Evolutionary conservation across 2,797 vertebrate species (phyloP), one percentile per base, ranked within the genome.

Genomic region (Eulemur rubriventer): DNA sequence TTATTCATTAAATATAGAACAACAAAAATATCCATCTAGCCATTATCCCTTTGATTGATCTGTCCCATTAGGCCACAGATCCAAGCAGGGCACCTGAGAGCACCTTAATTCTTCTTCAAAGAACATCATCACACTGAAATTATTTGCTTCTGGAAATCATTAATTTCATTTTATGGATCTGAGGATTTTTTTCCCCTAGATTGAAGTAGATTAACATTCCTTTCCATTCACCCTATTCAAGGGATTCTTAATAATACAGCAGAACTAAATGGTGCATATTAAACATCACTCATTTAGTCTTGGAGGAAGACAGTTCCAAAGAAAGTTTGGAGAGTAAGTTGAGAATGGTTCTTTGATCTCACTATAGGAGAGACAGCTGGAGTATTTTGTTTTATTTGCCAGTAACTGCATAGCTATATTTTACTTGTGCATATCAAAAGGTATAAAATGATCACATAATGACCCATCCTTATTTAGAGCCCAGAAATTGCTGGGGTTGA

Each of bases 1-100:
- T 88, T 97, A 82, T 85, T 98, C 96, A 96, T 93, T 97, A 97
- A 98, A 98, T 98, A 96, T 94, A 94, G 94, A 97, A 94, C 43
- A 97, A 94, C 16, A 97, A 95, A 97, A 96, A 96, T 96, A 97
- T 33, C 2, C 41, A 96, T 59, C 30, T 22, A 33, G 11, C 61
- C 55, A 87, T 98, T 98, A 96, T 94, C 73, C 67, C 78, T 88
- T 95, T 97, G 65, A 92, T 97, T 38, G 63, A 95, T 73, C 20
- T 75, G 48, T 28, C 81, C n/a, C 76, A 57, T 96, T 97, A 96
- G 93, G 76, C 70, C 82, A 69, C 96, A 93, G 33, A 96, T 61
- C 82, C 43, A 87, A 69, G 65, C 55, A 92, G 57, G 81, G 70
- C 48, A 96, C 96, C 96, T 95, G 75, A 90, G 88, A 94, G 30